Base-by-base conservation (phyloP, 2,797 vertebrate species). In the Margarornis squamiger region DNA sequence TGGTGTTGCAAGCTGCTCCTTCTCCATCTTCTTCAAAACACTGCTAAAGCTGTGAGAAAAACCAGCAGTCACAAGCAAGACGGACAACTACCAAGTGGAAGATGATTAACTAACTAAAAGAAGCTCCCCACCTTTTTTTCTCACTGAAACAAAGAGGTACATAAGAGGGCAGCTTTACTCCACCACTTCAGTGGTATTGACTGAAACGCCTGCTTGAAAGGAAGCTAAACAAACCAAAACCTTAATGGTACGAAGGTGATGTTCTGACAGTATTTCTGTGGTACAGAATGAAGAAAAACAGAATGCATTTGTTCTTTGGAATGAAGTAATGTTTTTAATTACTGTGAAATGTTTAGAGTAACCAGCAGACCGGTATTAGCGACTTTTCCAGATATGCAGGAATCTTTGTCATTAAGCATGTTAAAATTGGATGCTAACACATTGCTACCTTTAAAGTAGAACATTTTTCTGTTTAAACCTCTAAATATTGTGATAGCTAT, bases 401-500 rank as follows among this genome's bases (percentile, higher is more conserved):
- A 92, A 30, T 85, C 83, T 86, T 80, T 96, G 88, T 81, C 78
- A 71, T 41, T 71, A 63, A 81, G 59, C 81, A 70, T 90, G 95
- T 41, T 93, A 77, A 96, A 97, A 77, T 88, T 75, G 93, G 78
- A 71, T 92, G 26, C 58, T 95, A 94, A 48, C 57, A 79, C 57
- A 80, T 45, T 93, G 89, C 92, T 91, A 90, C 72, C 93, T 97
- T 96, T 88, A 80, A 45, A 70, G 90, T 38, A 80, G 80, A 88
- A 95, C 92, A 79, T 86, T 95, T 94, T 91, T 95, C 76, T 92
- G 91, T 71, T 88, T 90, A 92, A 94, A 80, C 57, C 62, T 93
- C 92, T 89, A 95, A 93, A 90, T 68, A 95, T 94, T 96, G 92
- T 97, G 91, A 97, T 96, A 96, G 92, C 90, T 94, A 91, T 94